Conservation (phyloP, 2,113 vertebrate genomes). For the Malaclemys terrapin region DNA sequence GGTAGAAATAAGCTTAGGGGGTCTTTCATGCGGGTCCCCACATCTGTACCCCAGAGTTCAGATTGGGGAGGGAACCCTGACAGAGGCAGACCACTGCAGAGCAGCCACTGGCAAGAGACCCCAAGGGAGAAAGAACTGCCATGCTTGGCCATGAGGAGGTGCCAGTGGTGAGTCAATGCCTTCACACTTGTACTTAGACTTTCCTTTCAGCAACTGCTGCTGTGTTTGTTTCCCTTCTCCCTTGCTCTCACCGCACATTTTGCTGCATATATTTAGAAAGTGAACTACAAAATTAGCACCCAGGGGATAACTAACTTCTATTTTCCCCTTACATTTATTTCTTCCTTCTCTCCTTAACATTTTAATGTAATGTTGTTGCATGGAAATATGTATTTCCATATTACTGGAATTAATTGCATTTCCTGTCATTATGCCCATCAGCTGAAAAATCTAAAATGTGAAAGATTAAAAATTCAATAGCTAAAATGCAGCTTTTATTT, state of each 20-base stretch:
- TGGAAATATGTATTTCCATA: neutral
- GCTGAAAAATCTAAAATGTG: neutral
- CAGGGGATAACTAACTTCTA: neutral
- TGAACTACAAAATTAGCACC: neutral
- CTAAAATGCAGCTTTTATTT: neutral
- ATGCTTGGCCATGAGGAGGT: neutral
- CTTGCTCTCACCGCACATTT: neutral
- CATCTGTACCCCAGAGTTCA: no score
- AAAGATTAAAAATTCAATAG: neutral
- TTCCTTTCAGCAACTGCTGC: constrained; percentile 4
- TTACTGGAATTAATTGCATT: neutral
- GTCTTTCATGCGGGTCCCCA: no score
- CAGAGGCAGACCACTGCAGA: neutral
- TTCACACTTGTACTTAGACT: neutral
- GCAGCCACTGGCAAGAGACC: neutral
- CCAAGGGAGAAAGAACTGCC: neutral
- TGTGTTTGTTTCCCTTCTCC: neutral
- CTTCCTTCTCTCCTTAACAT: neutral
- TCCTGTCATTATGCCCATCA: neutral
- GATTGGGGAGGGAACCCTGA: no score
- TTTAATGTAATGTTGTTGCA: neutral
- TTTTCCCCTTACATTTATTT: neutral
- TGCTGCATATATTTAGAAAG: neutral
- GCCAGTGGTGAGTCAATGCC: neutral
- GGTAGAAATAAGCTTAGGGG: no score